phyloP scores from a whole-genome alignment of 2,113 vertebrate genomes.

The Neogobius melanostomus region DNA sequence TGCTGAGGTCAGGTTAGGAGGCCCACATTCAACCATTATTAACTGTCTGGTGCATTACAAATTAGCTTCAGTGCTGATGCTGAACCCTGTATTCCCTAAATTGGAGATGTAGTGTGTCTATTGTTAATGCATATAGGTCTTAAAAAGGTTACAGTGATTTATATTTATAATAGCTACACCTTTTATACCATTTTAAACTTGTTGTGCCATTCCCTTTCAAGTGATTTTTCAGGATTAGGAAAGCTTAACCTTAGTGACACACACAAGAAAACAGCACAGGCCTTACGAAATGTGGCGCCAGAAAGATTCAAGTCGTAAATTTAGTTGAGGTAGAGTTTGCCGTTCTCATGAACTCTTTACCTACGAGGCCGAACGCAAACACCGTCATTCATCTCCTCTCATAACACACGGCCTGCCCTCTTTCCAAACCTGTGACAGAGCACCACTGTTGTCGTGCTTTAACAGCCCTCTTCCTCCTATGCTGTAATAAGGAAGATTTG shows the following conservation, averaged over 20 bases:
- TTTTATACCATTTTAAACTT: background rate
- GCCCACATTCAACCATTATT: conserved; percentile 36
- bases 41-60: conserved; percentile 17
- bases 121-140: background rate
- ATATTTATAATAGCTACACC: background rate
- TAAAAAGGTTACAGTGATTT: background rate
- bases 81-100: background rate
- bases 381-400: conserved; percentile 54
- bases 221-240: conserved; percentile 21
- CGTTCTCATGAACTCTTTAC: conserved; percentile 73
- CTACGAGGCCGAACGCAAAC: conserved; percentile 54
- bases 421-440: conserved; percentile 32
- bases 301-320: conserved; percentile 67
- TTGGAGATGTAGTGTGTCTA: background rate
- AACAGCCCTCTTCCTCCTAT: conserved; percentile 15
- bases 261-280: conserved; percentile 44
- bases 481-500: conserved; percentile 14
- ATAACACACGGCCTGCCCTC: conserved; percentile 17
- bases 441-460: conserved; percentile 3
- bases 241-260: conserved; percentile 51
- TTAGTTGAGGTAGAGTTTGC: conserved; percentile 55
- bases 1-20: conserved; percentile 29
- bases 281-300: conserved; percentile 60
- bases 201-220: background rate
- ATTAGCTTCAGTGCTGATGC: conserved; percentile 6